Conservation (phyloP, 2,797 vertebrate species). For the Eulemur mongoz region DNA sequence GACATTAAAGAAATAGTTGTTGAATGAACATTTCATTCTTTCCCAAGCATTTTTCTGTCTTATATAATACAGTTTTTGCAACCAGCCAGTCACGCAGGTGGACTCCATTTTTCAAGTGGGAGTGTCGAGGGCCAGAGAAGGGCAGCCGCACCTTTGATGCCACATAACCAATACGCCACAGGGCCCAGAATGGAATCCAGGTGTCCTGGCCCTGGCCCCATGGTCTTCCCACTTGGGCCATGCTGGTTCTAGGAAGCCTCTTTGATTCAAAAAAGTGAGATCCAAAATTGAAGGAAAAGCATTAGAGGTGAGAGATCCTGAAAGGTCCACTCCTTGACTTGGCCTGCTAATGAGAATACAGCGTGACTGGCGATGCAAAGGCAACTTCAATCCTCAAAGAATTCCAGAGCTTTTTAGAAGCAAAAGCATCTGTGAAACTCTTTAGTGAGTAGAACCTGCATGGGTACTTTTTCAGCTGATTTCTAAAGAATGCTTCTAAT, state of each 20-base stretch:
- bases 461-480: not conserved
- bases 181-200: not conserved
- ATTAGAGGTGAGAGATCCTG: not conserved
- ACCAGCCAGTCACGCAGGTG: not conserved
- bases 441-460: not conserved
- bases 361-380: not conserved
- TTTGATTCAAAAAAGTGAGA: constrained; percentile 7
- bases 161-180: not conserved
- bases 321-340: not conserved
- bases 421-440: not conserved
- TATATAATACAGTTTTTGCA: not conserved
- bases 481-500: not conserved
- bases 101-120: not conserved
- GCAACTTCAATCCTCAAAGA: not conserved
- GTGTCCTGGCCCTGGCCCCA: not conserved
- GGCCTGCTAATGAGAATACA: not conserved
- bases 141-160: not conserved
- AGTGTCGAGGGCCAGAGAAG: not conserved
- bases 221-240: not conserved
- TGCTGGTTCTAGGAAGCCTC: not conserved
- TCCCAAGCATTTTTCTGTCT: not conserved
- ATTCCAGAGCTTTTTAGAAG: not conserved
- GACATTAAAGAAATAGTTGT: not conserved
- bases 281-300: not conserved
- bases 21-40: not conserved